Evolutionary conservation across 2,797 vertebrate genomes (phyloP).

Genomic region (Crotalus adamanteus): DNA sequence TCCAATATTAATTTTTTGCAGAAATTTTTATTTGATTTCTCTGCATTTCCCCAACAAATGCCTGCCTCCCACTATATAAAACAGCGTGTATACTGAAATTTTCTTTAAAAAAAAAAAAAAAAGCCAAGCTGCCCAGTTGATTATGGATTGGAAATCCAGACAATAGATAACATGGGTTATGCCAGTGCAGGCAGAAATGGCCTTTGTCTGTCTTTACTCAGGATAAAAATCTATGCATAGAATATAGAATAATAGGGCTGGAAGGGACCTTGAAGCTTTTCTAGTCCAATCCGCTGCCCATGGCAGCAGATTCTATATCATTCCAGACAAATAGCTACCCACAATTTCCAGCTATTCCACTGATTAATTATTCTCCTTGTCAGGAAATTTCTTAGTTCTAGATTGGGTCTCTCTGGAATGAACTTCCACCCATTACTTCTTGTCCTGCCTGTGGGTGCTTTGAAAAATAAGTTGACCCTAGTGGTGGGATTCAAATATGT

Average conservation of each 20-base stretch:
- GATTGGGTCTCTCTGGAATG: background rate
- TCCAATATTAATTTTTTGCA: background rate
- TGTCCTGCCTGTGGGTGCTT: background rate
- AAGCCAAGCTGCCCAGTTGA: background rate
- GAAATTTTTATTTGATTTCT: background rate
- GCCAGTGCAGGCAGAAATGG: background rate
- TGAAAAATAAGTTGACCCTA: background rate
- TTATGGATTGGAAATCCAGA: background rate
- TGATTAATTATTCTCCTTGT: background rate
- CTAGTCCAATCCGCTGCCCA: background rate
- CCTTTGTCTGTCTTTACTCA: background rate
- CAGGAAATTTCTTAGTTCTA: background rate
- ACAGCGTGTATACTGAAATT: background rate
- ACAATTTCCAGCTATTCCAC: background rate
- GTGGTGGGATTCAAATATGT: too few relatives aligned
- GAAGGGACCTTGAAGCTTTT: background rate
- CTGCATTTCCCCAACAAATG: too few relatives aligned
- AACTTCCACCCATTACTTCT: background rate
- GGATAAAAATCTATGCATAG: background rate
- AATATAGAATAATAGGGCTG: background rate
- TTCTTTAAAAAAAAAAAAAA: too few relatives aligned
- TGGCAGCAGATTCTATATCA: background rate
- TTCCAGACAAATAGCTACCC: background rate
- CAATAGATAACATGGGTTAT: background rate
- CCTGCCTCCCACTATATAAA: background rate